Evolutionary conservation across 2,888 invertebrate genomes (phyloP), one percentile per base, ranked within the genome.

Genomic region (Melanostoma mellinum): DNA sequence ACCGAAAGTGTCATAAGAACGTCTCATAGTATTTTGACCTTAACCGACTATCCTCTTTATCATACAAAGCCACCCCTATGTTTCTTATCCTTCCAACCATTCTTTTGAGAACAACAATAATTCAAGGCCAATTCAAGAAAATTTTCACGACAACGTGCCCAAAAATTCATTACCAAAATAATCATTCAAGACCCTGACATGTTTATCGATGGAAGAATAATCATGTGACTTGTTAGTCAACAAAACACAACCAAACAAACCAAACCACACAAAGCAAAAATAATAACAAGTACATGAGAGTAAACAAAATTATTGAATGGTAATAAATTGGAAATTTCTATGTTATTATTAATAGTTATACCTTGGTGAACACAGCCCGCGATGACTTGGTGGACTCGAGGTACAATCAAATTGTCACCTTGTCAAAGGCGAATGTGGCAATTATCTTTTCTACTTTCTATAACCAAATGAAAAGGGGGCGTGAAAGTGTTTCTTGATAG

Each of bases 281-380:
- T 33, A 50, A 63, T 58, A 36, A 68, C 63, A 35, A 52, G 68
- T 78, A 61, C 68, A 68, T 69, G 63, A 56, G 52, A n/a, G 58
- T 69, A 73, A 82, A 74, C 82, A 82, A 63, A 78, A 63, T 82
- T 69, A 82, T 78, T 82, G 73, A 78, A 82, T 78, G 46, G 8
- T 67, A 63, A 33, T 58, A 61, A 46, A 52, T 50, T 58, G 46
- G 67, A 61, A 67, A 60, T 63, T 73, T 30, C 56, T 58, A 20
- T 20, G 78, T 73, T 58, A 69, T 53, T 78, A 78, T 73, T 73
- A 55, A 78, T 46, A 36, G 72, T 78, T 67, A 73, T 60, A 32
- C 60, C 35, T 20, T 20, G 20, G 20, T 46, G 42, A 8, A 42
- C 3, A 8, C 10, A 9, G 6, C 6, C 44, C 10, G n/a, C 38